Evolutionary conservation across 2,113 vertebrate species (phyloP), one percentile per base, ranked within the genome.

Genomic region (Nothobranchius kuhntae): DNA sequence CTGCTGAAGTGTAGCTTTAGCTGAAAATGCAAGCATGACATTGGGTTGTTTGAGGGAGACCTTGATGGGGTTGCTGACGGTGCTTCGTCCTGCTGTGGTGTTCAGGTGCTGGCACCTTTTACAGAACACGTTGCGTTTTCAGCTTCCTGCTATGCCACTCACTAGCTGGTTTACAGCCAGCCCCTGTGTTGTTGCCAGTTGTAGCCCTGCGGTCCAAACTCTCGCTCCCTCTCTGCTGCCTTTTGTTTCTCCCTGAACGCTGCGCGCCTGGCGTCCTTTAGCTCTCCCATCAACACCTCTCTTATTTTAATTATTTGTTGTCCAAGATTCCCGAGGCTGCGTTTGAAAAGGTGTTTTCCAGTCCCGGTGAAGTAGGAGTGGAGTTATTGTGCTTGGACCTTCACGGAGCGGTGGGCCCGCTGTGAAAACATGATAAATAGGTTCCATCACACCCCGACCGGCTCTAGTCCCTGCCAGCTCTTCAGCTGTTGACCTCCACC

Each of bases 401-500:
- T 46, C 8, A 8, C 6, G 1, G 68, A 54, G 47, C 57, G 30
- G 59, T 50, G 1, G 35, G 5, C 53, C 65, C 42, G 48, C 80
- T 73, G 76, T 61, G 77, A 76, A 67, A 78, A n/a, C 65, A 44
- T 73, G 78, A 87, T 80, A 69, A 83, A 82, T 87, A 62, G 72
- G 14, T 72, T 73, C 45, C 61, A 72, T 85, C 80, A 55, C 64
- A 59, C 47, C 2, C 68, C 17, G 65, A 53, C 63, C 45, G 7
- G 65, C 70, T 68, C 68, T 48, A 66, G 14, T 60, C 58, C 3
- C 57, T 1, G 61, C 76, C 13, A 13, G 73, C 83, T 81, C 78
- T 65, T 84, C 90, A 92, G 90, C 89, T 91, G 91, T 86, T 86
- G 88, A 91, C 90, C 90, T 89, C 65, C 21, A 63, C 80, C 83